Base-by-base conservation (phyloP, 1,140 invertebrate species). In the Chironomus tepperi region DNA sequence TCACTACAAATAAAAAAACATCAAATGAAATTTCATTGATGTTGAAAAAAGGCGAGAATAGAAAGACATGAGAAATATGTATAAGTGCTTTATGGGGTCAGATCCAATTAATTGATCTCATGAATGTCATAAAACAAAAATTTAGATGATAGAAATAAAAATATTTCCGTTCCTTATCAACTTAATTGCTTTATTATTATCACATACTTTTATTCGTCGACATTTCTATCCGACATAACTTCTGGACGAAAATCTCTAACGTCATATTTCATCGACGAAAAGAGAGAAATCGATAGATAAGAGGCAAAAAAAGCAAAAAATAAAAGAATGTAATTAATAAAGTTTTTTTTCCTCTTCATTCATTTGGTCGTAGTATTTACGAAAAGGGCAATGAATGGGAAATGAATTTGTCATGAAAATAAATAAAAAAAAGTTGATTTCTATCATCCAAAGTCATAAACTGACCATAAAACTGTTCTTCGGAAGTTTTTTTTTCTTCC, bases 91-190 rank as follows among this genome's bases (percentile, higher is more conserved):
- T 34, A 34, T 34, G 47, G 15, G 65, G 65, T 70, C 65, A 70
- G 18, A 70, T 70, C 18, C 65, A 70, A 70, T 70, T 70, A 70
- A 70, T 70, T 70, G 65, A 70, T 70, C 65, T 18, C 18, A 12
- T 12, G 47, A 57, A 57, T 57, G 47, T 57, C 47, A 57, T 57
- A 57, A 57, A 57, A 57, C 12, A 57, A 57, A n/a, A 70, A 70
- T 18, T 34, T 34, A 34, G 24, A 34, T 70, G 9, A 10, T 70
- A 70, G 9, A 18, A 19, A 70, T 9, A 21, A 9, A 70, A 70
- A 70, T 70, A 70, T 70, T 70, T 70, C 65, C 65, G 16, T 70
- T 70, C 16, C n/a, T 70, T 70, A 70, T 70, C 65, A 70, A 18
- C 65, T 70, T 18, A 70, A 70, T 70, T 70, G 65, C 9, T 19